Conservation (phyloP, 2,113 vertebrate genomes). For the Pelusios castaneus region DNA sequence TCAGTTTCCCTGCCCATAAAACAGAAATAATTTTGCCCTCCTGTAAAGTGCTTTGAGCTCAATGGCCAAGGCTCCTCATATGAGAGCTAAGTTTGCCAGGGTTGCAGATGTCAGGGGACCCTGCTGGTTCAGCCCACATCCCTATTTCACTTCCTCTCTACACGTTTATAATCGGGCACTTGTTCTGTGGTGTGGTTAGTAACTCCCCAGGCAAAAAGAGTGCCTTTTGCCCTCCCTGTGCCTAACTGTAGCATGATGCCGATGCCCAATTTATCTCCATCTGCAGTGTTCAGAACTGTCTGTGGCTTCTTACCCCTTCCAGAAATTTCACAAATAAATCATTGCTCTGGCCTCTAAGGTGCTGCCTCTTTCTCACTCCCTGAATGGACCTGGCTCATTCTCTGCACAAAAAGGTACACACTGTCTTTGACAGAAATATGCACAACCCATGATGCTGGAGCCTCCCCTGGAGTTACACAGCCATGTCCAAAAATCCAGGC, state of each 20-base stretch:
- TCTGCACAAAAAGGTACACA: not conserved
- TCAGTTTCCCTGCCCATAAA: not conserved
- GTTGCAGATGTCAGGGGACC: not conserved
- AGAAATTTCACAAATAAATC: not conserved
- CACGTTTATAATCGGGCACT: not conserved
- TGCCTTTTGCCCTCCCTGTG: not conserved
- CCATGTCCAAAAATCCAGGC: too few species aligned
- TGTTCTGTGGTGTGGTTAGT: not conserved
- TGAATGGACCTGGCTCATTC: not conserved
- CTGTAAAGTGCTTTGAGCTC: not conserved
- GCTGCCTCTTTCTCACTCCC: not conserved
- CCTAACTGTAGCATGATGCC: not conserved
- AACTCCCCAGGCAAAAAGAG: not conserved
- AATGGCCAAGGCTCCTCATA: too few species aligned
- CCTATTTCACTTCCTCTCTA: not conserved
- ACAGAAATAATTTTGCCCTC: not conserved
- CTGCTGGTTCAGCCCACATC: not conserved
- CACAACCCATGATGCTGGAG: not conserved
- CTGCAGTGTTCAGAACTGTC: not conserved
- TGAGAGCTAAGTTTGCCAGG: not conserved
- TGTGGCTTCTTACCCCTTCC: not conserved
- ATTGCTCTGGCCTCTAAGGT: not conserved
- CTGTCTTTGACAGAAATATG: not conserved
- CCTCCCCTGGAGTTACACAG: not conserved
- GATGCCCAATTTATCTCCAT: not conserved